Evolutionary conservation across 2,797 vertebrate species (phyloP), one percentile per base, ranked within the genome.

Genomic region (Peromyscus attwateri): DNA sequence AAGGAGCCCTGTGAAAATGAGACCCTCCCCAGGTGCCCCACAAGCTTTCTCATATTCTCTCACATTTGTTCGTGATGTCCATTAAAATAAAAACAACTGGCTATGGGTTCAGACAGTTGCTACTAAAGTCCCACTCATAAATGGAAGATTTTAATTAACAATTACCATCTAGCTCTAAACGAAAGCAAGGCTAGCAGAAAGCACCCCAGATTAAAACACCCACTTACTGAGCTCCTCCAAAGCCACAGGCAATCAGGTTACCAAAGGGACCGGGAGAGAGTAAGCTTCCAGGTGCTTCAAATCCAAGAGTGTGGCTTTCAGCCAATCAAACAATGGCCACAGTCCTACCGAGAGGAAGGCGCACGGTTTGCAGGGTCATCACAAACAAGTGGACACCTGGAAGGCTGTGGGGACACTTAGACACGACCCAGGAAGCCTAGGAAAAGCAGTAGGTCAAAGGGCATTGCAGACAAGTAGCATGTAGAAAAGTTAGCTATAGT

Each of bases 401-500:
- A n/a, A 70, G 68, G 66, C 66, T 70, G 66, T 68, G 66, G 66
- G 66, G 31, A 55, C 11, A 46, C 49, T 55, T 55, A 80, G 46
- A 70, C 34, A n/a, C 6, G 49, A 37, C 31, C 49, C 49, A 23
- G 60, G 46, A 13, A 55, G 85, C 11, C 5, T 12, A 21, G 31
- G 60, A 49, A 73, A 76, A 55, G 77, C 81, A 37, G 57, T 10
- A 27, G 92, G 92, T 75, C 94, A 57, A 87, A 87, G 85, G n/a
- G 57, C 43, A 14, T 31, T 66, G 34, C 6, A 52, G n/a, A n/a
- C 21, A 40, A n/a, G 75, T 52, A 2, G 5, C 21, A 19, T 3
- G 12, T 34, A 23, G 57, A 34, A 75, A 84, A 43, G 57, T 7
- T 46, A 40, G 21, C 71, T 3, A 10, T 12, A 12, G 60, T n/a